Evolutionary conservation across 2,797 vertebrate species (phyloP), one percentile per base, ranked within the genome.

Genomic region (Lophius americanus): DNA sequence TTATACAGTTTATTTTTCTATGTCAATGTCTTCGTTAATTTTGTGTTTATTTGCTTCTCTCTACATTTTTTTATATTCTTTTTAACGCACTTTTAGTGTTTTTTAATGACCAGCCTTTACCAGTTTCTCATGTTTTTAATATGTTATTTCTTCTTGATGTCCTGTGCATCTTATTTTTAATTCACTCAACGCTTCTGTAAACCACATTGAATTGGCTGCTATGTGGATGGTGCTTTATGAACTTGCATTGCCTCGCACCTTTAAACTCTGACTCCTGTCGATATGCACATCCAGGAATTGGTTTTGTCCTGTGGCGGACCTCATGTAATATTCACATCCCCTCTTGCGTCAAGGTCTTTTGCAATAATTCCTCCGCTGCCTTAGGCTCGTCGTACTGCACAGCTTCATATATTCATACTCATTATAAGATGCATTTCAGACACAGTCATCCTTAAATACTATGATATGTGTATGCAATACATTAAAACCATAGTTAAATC

Each of bases 291-390:
- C 47, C 13, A 68, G 42, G 43, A 56, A 51, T 66, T 56, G 41
- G 33, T 47, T 56, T 52, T 68, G 50, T 33, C 57, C 66, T 56
- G 64, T 46, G 32, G 51, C n/a, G 13, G 13, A 39, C 48, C 64
- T 79, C 44, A 76, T 68, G 60, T 44, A 58, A 74, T 71, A 76
- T 82, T 86, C 46, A 75, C 37, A 42, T 68, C 13, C 66, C 43
- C 59, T 73, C 52, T 51, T 36, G 60, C 38, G 70, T 69, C 37
- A 64, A 64, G 23, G 23, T 71, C 64, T 78, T 82, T 73, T 57
- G 49, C 65, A 81, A 54, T 78, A 71, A 72, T 81, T 70, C 12
- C 13, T 60, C 59, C 43, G 7, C 53, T 64, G 79, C 57, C 51
- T 23, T 48, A 70, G 73, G 68, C 57, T 59, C 51, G 50, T 9